Evolutionary conservation across 2,113 vertebrate species (phyloP).

Genomic region (Melospiza melodia): DNA sequence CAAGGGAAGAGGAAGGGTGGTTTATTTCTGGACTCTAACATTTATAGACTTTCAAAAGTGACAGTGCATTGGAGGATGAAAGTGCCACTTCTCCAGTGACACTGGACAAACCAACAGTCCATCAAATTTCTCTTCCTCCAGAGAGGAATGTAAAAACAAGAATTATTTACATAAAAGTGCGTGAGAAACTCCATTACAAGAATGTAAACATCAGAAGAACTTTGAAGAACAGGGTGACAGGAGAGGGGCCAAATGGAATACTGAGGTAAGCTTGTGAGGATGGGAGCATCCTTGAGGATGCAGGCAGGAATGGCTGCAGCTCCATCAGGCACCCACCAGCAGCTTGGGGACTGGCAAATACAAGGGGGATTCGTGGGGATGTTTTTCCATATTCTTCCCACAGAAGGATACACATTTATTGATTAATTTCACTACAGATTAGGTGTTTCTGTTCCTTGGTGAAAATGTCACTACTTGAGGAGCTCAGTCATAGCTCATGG

Average conservation of each 20-base stretch:
- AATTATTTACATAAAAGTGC: too few species aligned
- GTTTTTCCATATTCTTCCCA: neutral
- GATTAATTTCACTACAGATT: neutral
- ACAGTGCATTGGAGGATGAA: too few species aligned
- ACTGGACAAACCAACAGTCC: too few species aligned
- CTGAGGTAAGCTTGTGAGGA: neutral
- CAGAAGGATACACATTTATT: neutral
- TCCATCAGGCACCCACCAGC: neutral
- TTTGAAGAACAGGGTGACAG: too few species aligned
- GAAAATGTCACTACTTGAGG: neutral
- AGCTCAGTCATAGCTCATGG: neutral
- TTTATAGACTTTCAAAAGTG: too few species aligned
- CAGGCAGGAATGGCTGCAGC: neutral
- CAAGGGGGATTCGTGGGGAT: accelerated
- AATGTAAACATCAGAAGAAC: too few species aligned
- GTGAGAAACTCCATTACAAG: too few species aligned
- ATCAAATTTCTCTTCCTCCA: too few species aligned
- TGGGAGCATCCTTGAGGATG: neutral
- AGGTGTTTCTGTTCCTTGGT: neutral
- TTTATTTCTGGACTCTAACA: too few species aligned
- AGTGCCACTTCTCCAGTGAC: too few species aligned
- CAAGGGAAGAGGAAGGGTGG: too few species aligned
- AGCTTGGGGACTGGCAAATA: neutral
- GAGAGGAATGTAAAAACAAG: too few species aligned
- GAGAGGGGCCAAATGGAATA: neutral